These are phyloP conservation scores for Hippocampus comes DNA, from an alignment of 2,113 vertebrate genomes.

Conservation along the genomic window DNA sequence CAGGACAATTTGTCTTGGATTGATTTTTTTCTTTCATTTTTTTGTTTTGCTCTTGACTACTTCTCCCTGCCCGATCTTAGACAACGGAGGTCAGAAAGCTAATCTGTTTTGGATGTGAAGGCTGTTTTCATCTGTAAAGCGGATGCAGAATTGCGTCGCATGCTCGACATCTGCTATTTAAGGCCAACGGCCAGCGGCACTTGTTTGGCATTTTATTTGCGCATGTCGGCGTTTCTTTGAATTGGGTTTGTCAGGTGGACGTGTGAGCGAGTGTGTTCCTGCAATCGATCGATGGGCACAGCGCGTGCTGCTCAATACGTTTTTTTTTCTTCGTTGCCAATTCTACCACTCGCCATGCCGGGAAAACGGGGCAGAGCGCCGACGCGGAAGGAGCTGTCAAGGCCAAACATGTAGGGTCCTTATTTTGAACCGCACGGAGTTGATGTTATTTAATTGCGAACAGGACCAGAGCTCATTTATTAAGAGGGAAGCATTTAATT, in stretches of 20 bases:
- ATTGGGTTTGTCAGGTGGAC: slow-evolving; percentile 8
- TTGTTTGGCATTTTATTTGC: not conserved
- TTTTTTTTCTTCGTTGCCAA: not conserved
- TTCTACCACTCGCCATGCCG: not conserved
- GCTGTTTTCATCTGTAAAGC: not conserved
- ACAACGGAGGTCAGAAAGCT: slow-evolving; percentile 3
- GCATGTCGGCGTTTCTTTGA: not conserved
- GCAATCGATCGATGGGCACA: slow-evolving; percentile 21
- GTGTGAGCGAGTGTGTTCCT: slow-evolving; percentile 3
- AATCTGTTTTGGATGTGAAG: slow-evolving; percentile 1
- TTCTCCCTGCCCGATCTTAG: not conserved
- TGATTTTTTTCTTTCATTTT: not conserved
- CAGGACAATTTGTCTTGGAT: not conserved
- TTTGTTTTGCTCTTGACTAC: slow-evolving; percentile 1
- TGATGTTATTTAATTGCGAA: not conserved
- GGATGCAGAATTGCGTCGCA: not conserved
- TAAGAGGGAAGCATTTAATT: not conserved
- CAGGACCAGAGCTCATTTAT: not conserved
- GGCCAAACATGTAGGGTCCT: not conserved
- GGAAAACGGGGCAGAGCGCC: not conserved
- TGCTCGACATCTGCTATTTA: slow-evolving; percentile 1
- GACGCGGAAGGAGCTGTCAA: not conserved
- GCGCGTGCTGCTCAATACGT: not conserved
- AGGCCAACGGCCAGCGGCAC: not conserved
- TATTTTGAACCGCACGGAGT: not conserved